Evolutionary conservation across 2,113 vertebrate genomes (phyloP).

Genomic region (Psittacara wagleri): DNA sequence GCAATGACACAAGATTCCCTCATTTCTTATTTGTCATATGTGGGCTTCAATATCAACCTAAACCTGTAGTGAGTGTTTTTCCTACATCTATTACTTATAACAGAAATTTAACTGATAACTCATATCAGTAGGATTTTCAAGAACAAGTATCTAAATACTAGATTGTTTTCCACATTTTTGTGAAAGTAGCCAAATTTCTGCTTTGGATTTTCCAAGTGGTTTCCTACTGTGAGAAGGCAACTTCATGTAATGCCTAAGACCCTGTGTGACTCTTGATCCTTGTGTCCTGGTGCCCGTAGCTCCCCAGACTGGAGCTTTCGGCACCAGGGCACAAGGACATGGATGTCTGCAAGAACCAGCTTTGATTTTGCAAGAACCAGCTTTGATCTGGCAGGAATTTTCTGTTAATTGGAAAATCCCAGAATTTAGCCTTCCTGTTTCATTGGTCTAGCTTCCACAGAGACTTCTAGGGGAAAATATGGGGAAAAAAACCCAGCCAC

Average conservation of each 20-base stretch:
- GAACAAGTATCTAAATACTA: neutral
- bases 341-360: neutral
- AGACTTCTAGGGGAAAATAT: neutral
- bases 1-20: neutral
- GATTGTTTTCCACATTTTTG: neutral
- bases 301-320: neutral
- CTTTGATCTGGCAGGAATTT: neutral
- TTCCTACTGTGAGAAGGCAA: neutral
- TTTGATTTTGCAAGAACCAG: neutral
- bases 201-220: neutral
- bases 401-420: neutral
- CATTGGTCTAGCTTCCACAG: neutral
- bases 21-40: neutral
- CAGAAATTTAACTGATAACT: neutral
- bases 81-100: neutral
- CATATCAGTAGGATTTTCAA: neutral
- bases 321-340: neutral
- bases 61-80: neutral
- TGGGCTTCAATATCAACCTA: neutral
- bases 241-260: neutral
- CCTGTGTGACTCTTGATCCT: neutral
- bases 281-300: neutral
- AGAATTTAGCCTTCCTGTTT: neutral
- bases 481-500: accelerated
- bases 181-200: neutral